Base-by-base conservation (phyloP, 1,140 invertebrate genomes). In the Nomia melanderi region DNA sequence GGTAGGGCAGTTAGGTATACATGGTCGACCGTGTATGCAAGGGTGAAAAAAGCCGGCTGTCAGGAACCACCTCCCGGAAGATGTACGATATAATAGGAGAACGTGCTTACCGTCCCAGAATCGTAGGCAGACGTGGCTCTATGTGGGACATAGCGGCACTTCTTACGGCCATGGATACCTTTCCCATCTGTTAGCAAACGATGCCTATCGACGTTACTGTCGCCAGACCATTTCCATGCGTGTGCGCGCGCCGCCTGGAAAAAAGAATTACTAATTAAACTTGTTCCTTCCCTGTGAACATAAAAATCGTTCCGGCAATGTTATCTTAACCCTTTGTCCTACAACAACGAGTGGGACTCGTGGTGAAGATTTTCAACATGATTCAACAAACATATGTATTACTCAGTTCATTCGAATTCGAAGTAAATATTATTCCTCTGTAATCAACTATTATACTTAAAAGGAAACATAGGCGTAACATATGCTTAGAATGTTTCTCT, bases 111-210 rank as follows among this genome's bases (percentile, higher is more conserved):
- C 70, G 79, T 83, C 77, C 70, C 81, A 83, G 85, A 88, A 88
- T 87, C 76, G 78, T 83, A 57, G 82, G 59, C 77, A 77, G 75
- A 41, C 79, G 63, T 66, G 60, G 54, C 57, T 78, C 82, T 85
- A 90, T 90, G 87, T 90, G 79, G 89, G 88, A 90, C 89, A 89
- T 90, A 90, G 88, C 89, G 89, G 88, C 88, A 90, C 88, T 88
- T 87, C 81, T 85, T 87, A 78, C 82, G 79, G 83, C 63, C 53
- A 72, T 84, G 80, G 82, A 84, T 84, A 84, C 69, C 78, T 84
- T 84, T 74, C 73, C 74, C 77, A 66, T 72, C 70, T 77, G 71
- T 70, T 73, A 62, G 65, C 66, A 75, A 73, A 74, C 67, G 64
- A 74, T 29, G 78, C 80, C 44, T 64, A 44, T 79, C 82, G 82